Evolutionary conservation across 35 echinoderm and acorn worm genomes (phyloP).

Genomic region (Ptychodera flava): DNA sequence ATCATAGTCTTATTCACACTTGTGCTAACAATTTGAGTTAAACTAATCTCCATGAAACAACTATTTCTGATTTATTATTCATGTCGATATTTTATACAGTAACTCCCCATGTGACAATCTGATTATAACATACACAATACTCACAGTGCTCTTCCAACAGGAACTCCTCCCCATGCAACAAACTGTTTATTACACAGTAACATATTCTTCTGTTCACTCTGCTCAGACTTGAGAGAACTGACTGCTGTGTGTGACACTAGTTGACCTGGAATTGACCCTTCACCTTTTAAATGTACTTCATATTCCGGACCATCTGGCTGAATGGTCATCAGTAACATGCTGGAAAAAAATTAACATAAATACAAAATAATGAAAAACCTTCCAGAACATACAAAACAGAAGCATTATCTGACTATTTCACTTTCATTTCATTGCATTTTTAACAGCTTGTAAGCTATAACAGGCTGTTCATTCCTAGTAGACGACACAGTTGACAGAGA

Average conservation of each 20-base stretch:
- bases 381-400: too few species aligned
- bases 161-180: slow-evolving; percentile 77
- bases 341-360: slow-evolving; percentile 7
- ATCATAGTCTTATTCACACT: too few species aligned
- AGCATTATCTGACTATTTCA: too few species aligned
- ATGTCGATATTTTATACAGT: not conserved
- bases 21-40: too few species aligned
- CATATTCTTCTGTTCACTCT: slow-evolving; percentile 4
- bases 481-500: too few species aligned
- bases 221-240: not conserved
- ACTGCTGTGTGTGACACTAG: not conserved
- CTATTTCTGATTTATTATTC: not conserved
- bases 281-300: slow-evolving; percentile 59
- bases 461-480: too few species aligned
- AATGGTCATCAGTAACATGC: slow-evolving; percentile 49
- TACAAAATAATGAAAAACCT: too few species aligned
- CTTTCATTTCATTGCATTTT: too few species aligned
- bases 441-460: too few species aligned
- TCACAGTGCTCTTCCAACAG: slow-evolving; percentile 84
- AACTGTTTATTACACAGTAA: slow-evolving; percentile 77
- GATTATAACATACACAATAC: too few species aligned
- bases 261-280: slow-evolving; percentile 8
- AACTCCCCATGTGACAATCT: not conserved
- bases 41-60: too few species aligned
- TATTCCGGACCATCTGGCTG: slow-evolving; percentile 68